Percentiles rank a stretch among this genome's conserved stretches.
phyloP scores from a whole-genome alignment of 2,113 vertebrate genomes.

The Piaya cayana region DNA sequence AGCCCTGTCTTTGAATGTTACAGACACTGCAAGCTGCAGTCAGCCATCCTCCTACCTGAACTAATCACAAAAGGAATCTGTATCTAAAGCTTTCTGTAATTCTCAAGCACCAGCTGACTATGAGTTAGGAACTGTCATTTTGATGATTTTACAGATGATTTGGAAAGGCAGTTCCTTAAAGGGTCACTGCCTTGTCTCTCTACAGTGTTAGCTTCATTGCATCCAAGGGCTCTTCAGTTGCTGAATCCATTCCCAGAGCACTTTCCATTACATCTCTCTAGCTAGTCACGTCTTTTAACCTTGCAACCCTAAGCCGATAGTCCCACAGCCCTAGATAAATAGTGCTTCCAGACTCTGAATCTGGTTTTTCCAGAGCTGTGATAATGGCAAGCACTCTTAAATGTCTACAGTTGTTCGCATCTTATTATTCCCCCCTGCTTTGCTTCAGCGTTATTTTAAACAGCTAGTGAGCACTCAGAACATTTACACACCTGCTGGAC shows the following conservation, averaged over 20 bases:
- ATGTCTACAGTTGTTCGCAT: not conserved
- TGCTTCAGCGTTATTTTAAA: not conserved
- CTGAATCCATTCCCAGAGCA: conserved; percentile 3
- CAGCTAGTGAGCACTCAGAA: not conserved
- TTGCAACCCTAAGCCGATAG: not conserved
- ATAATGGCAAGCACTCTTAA: not conserved
- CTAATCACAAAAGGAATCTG: not conserved
- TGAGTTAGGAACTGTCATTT: not conserved
- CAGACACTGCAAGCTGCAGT: not conserved
- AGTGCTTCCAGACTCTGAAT: not conserved
- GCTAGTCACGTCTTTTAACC: not conserved
- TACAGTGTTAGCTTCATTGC: conserved; percentile 5
- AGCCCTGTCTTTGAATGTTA: not conserved
- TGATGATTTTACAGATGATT: conserved; percentile 24
- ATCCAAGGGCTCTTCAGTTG: not conserved
- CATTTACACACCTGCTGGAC: not conserved
- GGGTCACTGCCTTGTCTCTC: conserved; percentile 11
- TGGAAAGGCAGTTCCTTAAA: conserved; percentile 14
- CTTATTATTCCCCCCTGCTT: not conserved
- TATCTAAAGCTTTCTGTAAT: not conserved
- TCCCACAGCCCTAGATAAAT: not conserved
- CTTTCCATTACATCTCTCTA: not conserved
- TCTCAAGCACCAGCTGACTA: not conserved
- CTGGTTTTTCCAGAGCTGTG: not conserved
- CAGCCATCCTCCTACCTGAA: not conserved